Conservation (phyloP, 2,888 invertebrate genomes). For the Sminthurinus aureus region DNA sequence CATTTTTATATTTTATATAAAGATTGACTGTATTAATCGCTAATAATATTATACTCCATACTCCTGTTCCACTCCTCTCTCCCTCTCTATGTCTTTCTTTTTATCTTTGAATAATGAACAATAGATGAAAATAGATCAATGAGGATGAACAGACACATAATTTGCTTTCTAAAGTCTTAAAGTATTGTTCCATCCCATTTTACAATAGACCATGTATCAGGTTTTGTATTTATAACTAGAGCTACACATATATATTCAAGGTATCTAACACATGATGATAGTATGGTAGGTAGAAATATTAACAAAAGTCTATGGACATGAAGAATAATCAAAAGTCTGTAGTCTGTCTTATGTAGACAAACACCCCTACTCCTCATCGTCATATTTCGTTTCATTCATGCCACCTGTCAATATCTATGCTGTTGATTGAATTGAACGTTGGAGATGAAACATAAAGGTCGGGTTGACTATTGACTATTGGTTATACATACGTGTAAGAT, state of each 20-base stretch:
- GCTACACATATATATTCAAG: not conserved
- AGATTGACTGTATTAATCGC: no score
- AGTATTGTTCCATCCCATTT: not conserved
- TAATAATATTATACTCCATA: no score
- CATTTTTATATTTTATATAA: not conserved
- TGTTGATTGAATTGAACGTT: conserved; percentile 15
- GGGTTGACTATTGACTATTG: not conserved
- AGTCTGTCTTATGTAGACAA: conserved; percentile 4
- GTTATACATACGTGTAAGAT: no score
- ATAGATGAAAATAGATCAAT: not conserved
- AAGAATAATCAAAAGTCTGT: no score
- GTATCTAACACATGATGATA: not conserved
- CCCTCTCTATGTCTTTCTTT: no score
- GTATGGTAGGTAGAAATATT: not conserved
- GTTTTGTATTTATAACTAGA: not conserved
- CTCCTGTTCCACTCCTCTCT: no score
- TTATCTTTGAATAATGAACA: not conserved
- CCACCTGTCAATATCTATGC: conserved; percentile 20
- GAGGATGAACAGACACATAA: not conserved
- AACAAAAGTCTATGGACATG: not conserved
- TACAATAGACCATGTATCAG: not conserved
- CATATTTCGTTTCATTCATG: not conserved
- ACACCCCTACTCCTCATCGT: not conserved
- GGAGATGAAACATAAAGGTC: conserved; percentile 2
- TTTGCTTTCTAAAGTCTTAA: not conserved